phyloP scores from a whole-genome alignment of 2,113 vertebrate genomes.

The Malurus cyaneus region DNA sequence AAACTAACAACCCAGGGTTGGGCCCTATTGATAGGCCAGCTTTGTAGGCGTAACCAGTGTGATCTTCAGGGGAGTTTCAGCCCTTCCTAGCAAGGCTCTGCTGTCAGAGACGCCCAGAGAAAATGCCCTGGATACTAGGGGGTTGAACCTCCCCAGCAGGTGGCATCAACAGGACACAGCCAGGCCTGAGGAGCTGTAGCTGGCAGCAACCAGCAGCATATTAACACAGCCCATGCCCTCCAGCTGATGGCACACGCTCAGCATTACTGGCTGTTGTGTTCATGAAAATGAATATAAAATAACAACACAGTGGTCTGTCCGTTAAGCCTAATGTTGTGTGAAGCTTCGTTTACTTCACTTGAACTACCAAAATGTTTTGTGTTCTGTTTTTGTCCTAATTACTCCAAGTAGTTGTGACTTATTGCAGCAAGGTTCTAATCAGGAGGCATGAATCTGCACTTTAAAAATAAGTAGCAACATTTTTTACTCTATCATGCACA shows the following conservation, averaged over 20 bases:
- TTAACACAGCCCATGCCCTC: not conserved
- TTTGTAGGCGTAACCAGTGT: not conserved
- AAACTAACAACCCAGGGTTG: not conserved
- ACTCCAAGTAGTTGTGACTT: conserved; percentile 55
- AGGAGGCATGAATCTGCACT: not conserved
- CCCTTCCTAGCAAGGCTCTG: not conserved
- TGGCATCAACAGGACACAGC: not conserved
- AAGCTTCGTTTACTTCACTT: conserved; percentile 57
- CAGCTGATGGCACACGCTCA: not conserved
- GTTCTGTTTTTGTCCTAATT: conserved; percentile 37
- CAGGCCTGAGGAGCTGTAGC: not conserved
- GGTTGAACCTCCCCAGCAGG: not conserved
- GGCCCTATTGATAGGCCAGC: rapidly evolving
- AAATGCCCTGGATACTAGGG: not conserved
- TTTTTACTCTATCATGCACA: not conserved
- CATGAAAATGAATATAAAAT: conserved; percentile 30
- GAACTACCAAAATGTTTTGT: conserved; percentile 36
- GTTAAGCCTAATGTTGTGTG: conserved; percentile 58
- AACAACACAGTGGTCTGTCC: conserved; percentile 6
- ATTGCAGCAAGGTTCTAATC: not conserved
- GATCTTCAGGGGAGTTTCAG: not conserved
- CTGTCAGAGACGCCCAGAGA: not conserved
- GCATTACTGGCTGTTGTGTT: not conserved
- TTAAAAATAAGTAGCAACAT: conserved; percentile 33
- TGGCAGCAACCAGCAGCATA: not conserved